Percentiles rank a stretch among this genome's conserved stretches.
phyloP scores from a whole-genome alignment of 2,797 vertebrate genomes.

The Intellagama lesueurii region DNA sequence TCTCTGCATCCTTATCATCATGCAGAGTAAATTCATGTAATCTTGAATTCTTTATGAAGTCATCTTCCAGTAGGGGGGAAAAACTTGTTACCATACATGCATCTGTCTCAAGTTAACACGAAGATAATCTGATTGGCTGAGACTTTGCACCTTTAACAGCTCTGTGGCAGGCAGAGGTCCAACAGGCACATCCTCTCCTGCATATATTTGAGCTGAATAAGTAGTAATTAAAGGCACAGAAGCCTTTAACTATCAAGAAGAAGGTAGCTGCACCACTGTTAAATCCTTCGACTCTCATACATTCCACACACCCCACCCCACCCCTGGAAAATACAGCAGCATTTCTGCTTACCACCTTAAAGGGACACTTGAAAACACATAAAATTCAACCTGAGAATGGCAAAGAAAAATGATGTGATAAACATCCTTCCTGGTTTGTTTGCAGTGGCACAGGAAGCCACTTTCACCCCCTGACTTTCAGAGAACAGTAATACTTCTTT shows the following conservation, averaged over 20 bases:
- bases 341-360: neutral
- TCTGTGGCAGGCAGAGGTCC: neutral
- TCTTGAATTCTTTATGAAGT: neutral
- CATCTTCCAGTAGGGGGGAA: too few relatives aligned
- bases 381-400: neutral
- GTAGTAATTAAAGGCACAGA: neutral
- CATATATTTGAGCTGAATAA: neutral
- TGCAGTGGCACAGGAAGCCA: constrained; percentile 33
- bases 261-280: neutral
- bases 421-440: constrained; percentile 9
- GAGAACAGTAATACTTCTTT: constrained; percentile 33
- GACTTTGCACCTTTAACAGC: neutral
- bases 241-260: neutral
- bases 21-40: neutral
- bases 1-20: neutral
- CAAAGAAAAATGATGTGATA: neutral
- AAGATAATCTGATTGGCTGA: neutral
- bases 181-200: neutral
- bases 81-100: too few relatives aligned
- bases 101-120: neutral
- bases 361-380: neutral
- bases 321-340: neutral
- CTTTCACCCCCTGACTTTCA: constrained; percentile 4
- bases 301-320: neutral
- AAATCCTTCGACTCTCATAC: neutral